Evolutionary conservation across 2,888 invertebrate genomes (phyloP).

Genomic region (Alsophila aescularia): DNA sequence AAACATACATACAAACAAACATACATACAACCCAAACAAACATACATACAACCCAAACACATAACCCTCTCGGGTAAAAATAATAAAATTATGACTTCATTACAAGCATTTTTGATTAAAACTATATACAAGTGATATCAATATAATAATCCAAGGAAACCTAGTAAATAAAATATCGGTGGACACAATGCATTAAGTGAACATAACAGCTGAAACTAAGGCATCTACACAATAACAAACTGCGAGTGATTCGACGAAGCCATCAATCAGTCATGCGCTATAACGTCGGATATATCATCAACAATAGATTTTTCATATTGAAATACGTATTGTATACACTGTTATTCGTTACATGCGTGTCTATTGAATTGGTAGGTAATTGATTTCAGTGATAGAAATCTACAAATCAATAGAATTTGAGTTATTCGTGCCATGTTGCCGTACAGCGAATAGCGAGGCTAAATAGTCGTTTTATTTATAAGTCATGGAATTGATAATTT

Average conservation of each 20-base stretch:
- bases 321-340: neutral
- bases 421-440: no score
- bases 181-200: constrained; percentile 5
- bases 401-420: no score
- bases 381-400: neutral
- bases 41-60: no score
- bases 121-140: no score
- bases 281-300: constrained; percentile 26
- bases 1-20: no score
- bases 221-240: constrained; percentile 36
- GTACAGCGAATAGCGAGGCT: no score
- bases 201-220: constrained; percentile 29
- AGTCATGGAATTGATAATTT: no score
- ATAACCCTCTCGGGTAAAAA: no score
- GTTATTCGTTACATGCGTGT: neutral
- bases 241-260: constrained; percentile 30
- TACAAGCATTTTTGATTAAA: no score
- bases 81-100: no score
- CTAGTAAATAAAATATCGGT: neutral
- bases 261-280: constrained; percentile 42
- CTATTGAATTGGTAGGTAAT: neutral
- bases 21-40: no score
- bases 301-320: constrained; percentile 2
- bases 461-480: no score
- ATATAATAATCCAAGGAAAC: neutral